A percentile compares a stretch with the other conserved stretches of the same genome.
These are phyloP conservation scores for Alosa alosa DNA, from an alignment of 2,113 vertebrate species.

Conservation along the genomic window DNA sequence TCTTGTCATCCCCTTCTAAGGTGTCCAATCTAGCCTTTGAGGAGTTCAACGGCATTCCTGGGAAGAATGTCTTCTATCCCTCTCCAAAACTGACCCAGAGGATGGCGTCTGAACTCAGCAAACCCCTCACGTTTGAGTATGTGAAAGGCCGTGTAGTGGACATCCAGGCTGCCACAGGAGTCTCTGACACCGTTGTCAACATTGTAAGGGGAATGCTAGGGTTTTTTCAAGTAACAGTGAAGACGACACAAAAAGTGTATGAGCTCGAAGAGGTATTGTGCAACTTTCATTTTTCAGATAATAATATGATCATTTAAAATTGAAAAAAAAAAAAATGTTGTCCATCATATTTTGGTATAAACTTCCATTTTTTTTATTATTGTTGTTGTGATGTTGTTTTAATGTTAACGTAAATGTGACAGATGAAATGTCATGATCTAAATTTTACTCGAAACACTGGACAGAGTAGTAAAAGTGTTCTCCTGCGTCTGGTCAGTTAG, in stretches of 20 bases:
- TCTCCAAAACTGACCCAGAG: conserved; percentile 54
- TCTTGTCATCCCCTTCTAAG: conserved; percentile 44
- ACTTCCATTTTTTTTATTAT: neutral
- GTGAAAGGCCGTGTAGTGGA: conserved; percentile 57
- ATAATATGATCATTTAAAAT: neutral
- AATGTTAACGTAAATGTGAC: too few relatives aligned
- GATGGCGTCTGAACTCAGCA: conserved; percentile 56
- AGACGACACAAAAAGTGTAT: conserved; percentile 69
- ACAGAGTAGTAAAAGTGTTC: neutral
- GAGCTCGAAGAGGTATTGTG: conserved; percentile 67
- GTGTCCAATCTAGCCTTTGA: conserved; percentile 62
- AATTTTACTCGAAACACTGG: neutral
- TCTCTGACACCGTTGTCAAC: conserved; percentile 68
- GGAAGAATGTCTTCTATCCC: conserved; percentile 48
- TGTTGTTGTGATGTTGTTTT: too few relatives aligned
- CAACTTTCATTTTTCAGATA: neutral
- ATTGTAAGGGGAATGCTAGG: conserved; percentile 71
- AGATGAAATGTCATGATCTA: neutral
- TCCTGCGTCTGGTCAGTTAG: conserved; percentile 50
- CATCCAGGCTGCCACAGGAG: conserved; percentile 56
- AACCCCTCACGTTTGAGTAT: conserved; percentile 67
- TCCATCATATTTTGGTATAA: neutral
- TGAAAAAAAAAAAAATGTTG: neutral
- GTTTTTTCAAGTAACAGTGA: conserved; percentile 71
- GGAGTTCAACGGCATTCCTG: conserved; percentile 68